Evolutionary conservation across 2,888 invertebrate species (phyloP).

Genomic region (Thecocarcelia acutangulata): DNA sequence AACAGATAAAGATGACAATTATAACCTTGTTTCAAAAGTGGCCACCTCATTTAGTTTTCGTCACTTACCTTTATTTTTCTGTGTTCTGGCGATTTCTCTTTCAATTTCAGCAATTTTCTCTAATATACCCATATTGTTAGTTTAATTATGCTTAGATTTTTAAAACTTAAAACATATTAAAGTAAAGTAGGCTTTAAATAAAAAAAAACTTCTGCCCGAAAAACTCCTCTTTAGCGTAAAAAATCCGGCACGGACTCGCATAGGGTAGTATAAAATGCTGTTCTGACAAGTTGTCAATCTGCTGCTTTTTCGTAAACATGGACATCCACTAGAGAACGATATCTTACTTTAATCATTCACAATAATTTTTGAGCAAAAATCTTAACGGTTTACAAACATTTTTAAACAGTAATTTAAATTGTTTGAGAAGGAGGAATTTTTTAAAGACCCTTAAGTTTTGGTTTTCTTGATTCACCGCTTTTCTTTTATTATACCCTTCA

Average conservation of each 20-base stretch:
- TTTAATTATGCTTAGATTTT: slow-evolving; percentile 19
- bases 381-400: background rate
- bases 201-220: slow-evolving; percentile 22
- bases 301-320: background rate
- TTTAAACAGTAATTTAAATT: no score
- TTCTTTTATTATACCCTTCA: no score
- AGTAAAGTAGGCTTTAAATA: slow-evolving; percentile 11
- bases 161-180: slow-evolving; percentile 55
- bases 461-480: no score
- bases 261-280: slow-evolving; percentile 46
- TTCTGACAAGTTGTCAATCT: slow-evolving; percentile 40
- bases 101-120: slow-evolving; percentile 99
- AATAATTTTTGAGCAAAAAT: background rate
- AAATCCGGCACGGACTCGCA: slow-evolving; percentile 51
- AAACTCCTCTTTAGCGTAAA: slow-evolving; percentile 31
- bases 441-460: no score
- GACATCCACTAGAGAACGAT: background rate
- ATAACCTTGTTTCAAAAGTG: slow-evolving; percentile 60
- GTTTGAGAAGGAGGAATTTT: no score
- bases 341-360: slow-evolving; percentile 24
- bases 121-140: slow-evolving; percentile 93
- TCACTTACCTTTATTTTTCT: slow-evolving; percentile 97
- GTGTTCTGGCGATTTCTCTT: slow-evolving; percentile 98
- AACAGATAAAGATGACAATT: slow-evolving; percentile 21
- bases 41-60: slow-evolving; percentile 29